Percentiles rank a stretch among this genome's conserved stretches.
These are phyloP conservation scores for Sigmodon hispidus DNA, from an alignment of 2,113 vertebrate genomes.

Conservation along the genomic window DNA sequence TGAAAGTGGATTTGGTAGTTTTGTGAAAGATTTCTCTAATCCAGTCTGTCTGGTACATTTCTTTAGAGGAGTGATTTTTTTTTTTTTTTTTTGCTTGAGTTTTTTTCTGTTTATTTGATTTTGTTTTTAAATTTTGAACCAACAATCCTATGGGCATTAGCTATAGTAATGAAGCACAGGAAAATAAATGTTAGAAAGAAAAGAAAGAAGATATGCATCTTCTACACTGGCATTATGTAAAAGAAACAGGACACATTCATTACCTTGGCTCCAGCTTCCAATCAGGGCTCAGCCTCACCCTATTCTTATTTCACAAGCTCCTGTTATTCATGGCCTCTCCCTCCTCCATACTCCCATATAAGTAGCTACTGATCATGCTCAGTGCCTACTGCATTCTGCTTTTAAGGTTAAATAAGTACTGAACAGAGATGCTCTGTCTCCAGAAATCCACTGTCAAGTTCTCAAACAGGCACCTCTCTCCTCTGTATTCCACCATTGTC, in stretches of 20 bases:
- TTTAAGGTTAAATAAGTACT: neutral
- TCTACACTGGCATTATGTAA: neutral
- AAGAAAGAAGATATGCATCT: neutral
- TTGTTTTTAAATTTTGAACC: constrained; percentile 8
- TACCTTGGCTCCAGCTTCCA: neutral
- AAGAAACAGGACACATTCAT: neutral
- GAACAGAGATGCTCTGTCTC: neutral
- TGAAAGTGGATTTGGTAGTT: neutral
- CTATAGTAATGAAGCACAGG: neutral
- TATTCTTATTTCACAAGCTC: neutral
- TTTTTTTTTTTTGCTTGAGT: neutral
- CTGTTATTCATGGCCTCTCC: neutral
- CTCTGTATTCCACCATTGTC: neutral
- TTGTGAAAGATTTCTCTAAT: neutral
- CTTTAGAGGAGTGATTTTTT: neutral
- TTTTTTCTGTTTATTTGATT: neutral
- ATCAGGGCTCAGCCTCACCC: neutral
- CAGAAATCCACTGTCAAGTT: neutral
- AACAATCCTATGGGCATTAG: neutral
- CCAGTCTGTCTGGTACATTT: neutral
- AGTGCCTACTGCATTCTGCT: neutral
- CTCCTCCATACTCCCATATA: neutral
- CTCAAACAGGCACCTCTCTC: neutral
- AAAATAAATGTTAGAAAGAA: neutral
- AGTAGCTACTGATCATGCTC: neutral